These are phyloP conservation scores for Epinephelus awoara DNA, from an alignment of 2,797 vertebrate species.

Conservation along the genomic window DNA sequence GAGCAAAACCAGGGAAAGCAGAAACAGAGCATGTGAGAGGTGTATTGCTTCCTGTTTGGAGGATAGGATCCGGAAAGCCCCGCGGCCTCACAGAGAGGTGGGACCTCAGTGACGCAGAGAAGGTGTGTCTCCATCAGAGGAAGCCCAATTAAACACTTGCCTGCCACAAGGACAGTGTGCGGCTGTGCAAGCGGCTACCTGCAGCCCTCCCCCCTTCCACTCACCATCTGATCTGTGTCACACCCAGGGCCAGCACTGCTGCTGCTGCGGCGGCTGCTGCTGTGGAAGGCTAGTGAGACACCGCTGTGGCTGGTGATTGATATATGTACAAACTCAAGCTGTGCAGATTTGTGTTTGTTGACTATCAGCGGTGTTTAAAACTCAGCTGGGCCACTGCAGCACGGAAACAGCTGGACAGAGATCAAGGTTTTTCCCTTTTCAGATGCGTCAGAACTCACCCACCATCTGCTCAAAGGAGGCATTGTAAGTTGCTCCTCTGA, in stretches of 20 bases:
- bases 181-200: conserved; percentile 75
- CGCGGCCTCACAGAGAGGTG: conserved; percentile 17
- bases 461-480: conserved; percentile 71
- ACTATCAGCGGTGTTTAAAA: conserved; percentile 35
- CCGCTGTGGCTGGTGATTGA: background rate
- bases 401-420: conserved; percentile 62
- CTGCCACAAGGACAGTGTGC: conserved; percentile 24
- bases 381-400: conserved; percentile 19
- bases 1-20: conserved; percentile 25
- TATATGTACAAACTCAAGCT: conserved; percentile 17
- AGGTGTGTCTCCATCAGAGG: conserved; percentile 44
- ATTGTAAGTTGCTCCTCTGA: conserved; percentile 51
- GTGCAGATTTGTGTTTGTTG: conserved; percentile 51
- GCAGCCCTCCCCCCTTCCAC: conserved; percentile 5
- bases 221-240: conserved; percentile 31
- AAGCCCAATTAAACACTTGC: conserved; percentile 52
- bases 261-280: conserved; percentile 4
- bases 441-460: conserved; percentile 43
- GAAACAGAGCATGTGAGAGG: conserved; percentile 6
- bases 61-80: conserved; percentile 48
- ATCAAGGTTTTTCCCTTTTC: conserved; percentile 51
- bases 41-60: conserved; percentile 47
- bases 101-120: conserved; percentile 39
- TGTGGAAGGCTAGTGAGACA: background rate
- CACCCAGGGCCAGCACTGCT: background rate